Base-by-base conservation (phyloP, 2,888 invertebrate genomes). In the Mythimna loreyi region DNA sequence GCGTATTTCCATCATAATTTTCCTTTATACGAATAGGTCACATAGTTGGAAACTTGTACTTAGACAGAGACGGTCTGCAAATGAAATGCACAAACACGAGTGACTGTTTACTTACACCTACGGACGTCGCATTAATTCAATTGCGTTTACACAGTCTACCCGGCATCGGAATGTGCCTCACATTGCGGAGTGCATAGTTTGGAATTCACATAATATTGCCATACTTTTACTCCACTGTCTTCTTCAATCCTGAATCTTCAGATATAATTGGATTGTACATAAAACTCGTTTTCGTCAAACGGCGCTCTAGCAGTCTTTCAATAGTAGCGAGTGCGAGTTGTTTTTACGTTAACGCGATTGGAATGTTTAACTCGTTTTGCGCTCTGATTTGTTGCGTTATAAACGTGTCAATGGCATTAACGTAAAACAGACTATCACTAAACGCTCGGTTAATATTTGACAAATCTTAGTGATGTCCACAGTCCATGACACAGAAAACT, bases 91-190 rank as follows among this genome's bases (percentile, higher is more conserved):
- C 61, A 68, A 78, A 79, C 67, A 72, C 33, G 33, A 45, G 49
- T 45, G 50, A 30, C 47, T 53, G 45, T 58, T 50, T 59, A 50
- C 43, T 19, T 56, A 63, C 30, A 43, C 40, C 40, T 59, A 43
- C 58, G 53, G 61, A 23, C 47, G 56, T 65, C 67, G 70, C 70
- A 81, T 67, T 77, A 65, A 81, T 78, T 78, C 74, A 66, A 81
- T 77, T 61, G 64, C 68, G 56, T 62, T 65, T 58, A 65, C 47
- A 68, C 50, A 49, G 67, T 50, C 69, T 56, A 62, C 56, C 75
- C 72, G 36, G 47, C 70, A 65, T 68, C 21, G 67, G 75, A 81
- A 78, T 81, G 71, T 62, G 56, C 61, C 40, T 55, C 67, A 60
- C 59, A 58, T 33, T 72, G 75, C 67, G 68, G n/a, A n/a, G n/a